Evolutionary conservation across 2,113 vertebrate species (phyloP).

Genomic region (Motacilla alba): DNA sequence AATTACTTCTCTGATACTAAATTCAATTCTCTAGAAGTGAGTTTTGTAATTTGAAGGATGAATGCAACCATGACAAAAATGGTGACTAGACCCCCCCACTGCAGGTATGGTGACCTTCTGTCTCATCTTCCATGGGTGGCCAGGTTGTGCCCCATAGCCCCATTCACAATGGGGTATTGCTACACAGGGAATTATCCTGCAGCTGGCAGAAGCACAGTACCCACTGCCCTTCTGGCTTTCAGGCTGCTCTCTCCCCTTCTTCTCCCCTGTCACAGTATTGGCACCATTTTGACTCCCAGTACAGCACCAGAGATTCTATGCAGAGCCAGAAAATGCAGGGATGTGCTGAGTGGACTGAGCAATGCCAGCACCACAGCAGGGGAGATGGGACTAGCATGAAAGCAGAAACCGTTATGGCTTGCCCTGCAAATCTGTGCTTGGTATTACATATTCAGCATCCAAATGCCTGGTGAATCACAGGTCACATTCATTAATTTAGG

Average conservation of each 20-base stretch:
- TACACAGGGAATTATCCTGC: neutral
- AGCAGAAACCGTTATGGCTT: neutral
- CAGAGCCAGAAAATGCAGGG: neutral
- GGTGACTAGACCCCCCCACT: neutral
- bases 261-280: neutral
- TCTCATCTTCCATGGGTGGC: rapidly evolving
- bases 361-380: neutral
- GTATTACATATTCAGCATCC: neutral
- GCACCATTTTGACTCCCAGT: neutral
- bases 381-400: neutral
- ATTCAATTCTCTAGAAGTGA: neutral
- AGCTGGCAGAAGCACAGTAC: neutral
- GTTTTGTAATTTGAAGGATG: neutral
- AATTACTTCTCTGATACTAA: neutral
- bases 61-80: neutral
- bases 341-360: neutral
- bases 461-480: constrained; percentile 23
- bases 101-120: neutral
- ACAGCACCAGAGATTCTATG: neutral
- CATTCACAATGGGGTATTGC: neutral
- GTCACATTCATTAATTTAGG: constrained; percentile 44
- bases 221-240: neutral
- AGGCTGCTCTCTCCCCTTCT: neutral
- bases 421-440: constrained; percentile 1
- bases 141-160: neutral